A percentile compares a stretch with the other conserved stretches of the same genome.
Evolutionary conservation across 1,140 invertebrate species (phyloP).

Genomic region (Rhagoletis pomonella): DNA sequence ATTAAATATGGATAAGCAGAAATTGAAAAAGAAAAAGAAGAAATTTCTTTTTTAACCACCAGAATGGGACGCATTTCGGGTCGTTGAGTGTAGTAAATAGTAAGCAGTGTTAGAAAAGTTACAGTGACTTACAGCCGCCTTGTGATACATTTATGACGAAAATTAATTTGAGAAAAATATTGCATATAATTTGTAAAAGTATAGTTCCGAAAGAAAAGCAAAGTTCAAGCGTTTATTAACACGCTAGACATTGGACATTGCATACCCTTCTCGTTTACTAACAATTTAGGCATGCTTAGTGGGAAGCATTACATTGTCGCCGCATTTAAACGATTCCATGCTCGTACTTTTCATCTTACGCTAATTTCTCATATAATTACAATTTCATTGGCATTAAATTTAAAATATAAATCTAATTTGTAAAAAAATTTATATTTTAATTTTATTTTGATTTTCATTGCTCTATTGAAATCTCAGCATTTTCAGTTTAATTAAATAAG

Average conservation of each 20-base stretch:
- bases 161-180: not conserved
- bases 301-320: not conserved
- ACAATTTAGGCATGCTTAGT: not conserved
- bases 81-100: not conserved
- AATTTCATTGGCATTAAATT: constrained; percentile 34
- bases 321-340: not conserved
- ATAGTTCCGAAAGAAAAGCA: not conserved
- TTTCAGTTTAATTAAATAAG: not conserved
- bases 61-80: constrained; percentile 3
- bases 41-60: constrained; percentile 59
- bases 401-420: constrained; percentile 40
- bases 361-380: not conserved
- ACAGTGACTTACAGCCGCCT: not conserved
- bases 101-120: not conserved
- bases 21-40: constrained; percentile 60
- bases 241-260: not conserved
- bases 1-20: constrained; percentile 57
- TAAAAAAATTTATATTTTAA: not conserved
- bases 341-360: constrained; percentile 20
- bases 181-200: not conserved
- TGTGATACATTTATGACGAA: constrained; percentile 45
- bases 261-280: not conserved
- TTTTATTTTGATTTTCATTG: constrained; percentile 12
- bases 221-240: not conserved
- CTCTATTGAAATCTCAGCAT: constrained; percentile 13